Evolutionary conservation across 2,888 invertebrate species (phyloP).

Genomic region (Oxytorus armatus): DNA sequence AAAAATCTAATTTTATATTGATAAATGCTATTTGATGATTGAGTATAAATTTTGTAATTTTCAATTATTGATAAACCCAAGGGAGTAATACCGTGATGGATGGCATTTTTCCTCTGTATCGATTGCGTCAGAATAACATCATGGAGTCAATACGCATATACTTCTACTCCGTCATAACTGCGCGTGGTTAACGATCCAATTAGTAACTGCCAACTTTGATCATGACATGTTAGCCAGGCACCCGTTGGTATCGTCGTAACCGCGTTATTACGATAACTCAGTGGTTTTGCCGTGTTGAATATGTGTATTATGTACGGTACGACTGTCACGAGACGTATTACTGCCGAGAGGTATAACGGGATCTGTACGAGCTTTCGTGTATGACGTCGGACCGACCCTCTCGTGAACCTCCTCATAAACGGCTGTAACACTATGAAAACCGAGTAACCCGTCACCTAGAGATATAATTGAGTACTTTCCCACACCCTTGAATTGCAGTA

Average conservation of each 20-base stretch:
- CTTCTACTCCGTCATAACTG: conserved; percentile 7
- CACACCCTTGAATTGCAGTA: background rate
- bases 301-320: background rate
- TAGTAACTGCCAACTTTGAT: conserved; percentile 74
- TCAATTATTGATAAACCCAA: no score
- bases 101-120: background rate
- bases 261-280: conserved; percentile 40
- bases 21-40: no score
- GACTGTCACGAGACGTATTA: conserved; percentile 53
- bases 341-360: conserved; percentile 28
- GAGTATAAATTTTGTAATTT: no score
- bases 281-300: background rate
- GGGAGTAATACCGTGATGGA: background rate
- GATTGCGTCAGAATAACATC: background rate
- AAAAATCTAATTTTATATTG: no score
- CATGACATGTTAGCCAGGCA: conserved; percentile 74
- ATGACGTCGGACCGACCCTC: conserved; percentile 20
- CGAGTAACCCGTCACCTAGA: conserved; percentile 15
- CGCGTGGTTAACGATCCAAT: conserved; percentile 17
- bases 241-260: conserved; percentile 34
- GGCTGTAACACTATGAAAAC: conserved; percentile 13
- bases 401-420: conserved; percentile 16
- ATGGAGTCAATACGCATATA: conserved; percentile 5
- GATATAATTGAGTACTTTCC: conserved; percentile 26
- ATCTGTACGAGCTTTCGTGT: conserved; percentile 25